phyloP scores from a whole-genome alignment of 2,113 vertebrate species.

The Anhinga rufa region DNA sequence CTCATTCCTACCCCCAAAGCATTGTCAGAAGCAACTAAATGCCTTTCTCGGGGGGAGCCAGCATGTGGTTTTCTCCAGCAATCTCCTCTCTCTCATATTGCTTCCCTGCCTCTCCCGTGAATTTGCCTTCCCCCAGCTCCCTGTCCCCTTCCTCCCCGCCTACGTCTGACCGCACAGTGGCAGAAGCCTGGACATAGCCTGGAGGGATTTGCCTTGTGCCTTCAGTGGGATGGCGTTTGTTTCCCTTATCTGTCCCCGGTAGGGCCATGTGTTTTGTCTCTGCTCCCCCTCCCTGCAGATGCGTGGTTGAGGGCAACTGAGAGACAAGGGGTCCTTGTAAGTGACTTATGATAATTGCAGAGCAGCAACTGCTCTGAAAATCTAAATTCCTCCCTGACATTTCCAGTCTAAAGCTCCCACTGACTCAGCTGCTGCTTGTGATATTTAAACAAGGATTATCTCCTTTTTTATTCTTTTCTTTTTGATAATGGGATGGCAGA shows the following conservation, averaged over 20 bases:
- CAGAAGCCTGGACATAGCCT: neutral
- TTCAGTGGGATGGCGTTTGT: neutral
- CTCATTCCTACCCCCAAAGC: neutral
- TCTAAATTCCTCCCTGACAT: slow-evolving; percentile 79
- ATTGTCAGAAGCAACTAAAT: neutral
- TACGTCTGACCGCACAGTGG: neutral
- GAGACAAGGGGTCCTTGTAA: slow-evolving; percentile 12
- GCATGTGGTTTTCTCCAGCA: neutral
- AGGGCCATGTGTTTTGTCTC: slow-evolving; percentile 1
- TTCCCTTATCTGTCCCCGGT: neutral
- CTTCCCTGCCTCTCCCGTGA: neutral
- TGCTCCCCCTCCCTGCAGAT: neutral
- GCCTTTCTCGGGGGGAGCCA: neutral
- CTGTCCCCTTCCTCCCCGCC: neutral
- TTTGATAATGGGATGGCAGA: slow-evolving; percentile 40
- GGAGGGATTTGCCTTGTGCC: neutral
- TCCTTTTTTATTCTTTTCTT: slow-evolving; percentile 54
- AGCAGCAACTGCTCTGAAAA: slow-evolving; percentile 53
- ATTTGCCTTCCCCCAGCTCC: neutral
- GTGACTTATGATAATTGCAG: slow-evolving; percentile 69
- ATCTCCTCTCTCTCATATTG: neutral
- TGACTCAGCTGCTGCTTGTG: slow-evolving; percentile 57
- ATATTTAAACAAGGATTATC: slow-evolving; percentile 75
- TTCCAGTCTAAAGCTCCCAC: slow-evolving; percentile 64
- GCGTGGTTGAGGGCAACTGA: neutral